These are phyloP conservation scores for Plodia interpunctella DNA, from an alignment of 1,140 invertebrate species.

Conservation along the genomic window DNA sequence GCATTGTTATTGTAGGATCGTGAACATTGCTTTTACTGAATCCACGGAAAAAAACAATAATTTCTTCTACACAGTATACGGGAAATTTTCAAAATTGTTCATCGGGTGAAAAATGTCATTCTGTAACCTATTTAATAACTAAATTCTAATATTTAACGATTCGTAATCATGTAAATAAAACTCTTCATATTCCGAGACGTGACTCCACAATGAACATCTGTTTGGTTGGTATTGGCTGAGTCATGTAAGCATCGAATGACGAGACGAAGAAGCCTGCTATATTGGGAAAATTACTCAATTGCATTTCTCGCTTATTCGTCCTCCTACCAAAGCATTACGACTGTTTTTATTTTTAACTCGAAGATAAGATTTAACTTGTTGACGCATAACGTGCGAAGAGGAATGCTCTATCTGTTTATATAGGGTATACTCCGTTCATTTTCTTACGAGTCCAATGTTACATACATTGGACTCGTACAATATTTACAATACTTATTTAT, in stretches of 20 bases:
- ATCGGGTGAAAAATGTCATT: no score
- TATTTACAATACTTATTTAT: no score
- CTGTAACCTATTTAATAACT: no score
- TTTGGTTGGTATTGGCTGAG: conserved; percentile 23
- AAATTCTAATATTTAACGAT: neutral
- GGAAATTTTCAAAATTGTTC: no score
- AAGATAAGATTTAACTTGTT: neutral
- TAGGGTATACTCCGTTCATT: neutral
- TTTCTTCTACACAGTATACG: no score
- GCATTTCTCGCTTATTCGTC: conserved; percentile 9
- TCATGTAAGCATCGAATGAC: conserved; percentile 30
- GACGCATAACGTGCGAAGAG: neutral
- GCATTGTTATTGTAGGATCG: neutral
- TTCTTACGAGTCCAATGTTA: no score
- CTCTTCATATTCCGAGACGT: neutral
- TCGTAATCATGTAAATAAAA: neutral
- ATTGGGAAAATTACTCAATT: conserved; percentile 61
- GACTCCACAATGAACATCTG: conserved; percentile 20
- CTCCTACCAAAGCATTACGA: neutral
- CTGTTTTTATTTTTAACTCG: neutral
- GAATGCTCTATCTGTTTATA: neutral
- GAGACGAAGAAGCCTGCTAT: conserved; percentile 39
- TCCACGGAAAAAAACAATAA: no score
- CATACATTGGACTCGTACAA: no score
- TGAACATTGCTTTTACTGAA: neutral